Base-by-base conservation (phyloP, 2,797 vertebrate species). In the Microctenopoma stevenorrisi region DNA sequence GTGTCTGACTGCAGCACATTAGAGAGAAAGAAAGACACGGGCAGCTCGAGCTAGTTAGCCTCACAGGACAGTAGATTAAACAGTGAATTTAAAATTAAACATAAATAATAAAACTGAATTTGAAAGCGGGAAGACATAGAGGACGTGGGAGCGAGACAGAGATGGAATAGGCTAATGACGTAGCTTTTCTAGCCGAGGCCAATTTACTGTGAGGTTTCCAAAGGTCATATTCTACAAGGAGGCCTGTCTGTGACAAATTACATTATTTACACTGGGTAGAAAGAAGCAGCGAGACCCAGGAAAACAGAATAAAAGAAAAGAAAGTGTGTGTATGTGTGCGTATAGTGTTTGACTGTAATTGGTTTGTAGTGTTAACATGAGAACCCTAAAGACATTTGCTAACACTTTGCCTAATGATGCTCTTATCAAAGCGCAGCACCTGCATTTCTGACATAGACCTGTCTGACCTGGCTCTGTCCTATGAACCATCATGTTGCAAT, bases 181-280 rank as follows among this genome's bases (percentile, higher is more conserved):
- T 89, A 91, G 86, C 87, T 86, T 74, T 86, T 83, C 84, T 81
- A 84, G 87, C 85, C 38, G 54, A 42, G 79, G 88, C 87, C 91
- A 92, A 93, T 94, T 93, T 93, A 92, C 87, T 90, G 89, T 82
- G 86, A 87, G 86, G 84, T 87, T 92, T 87, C 42, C 53, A 94
- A 91, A 94, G 93, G 93, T 93, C 92, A 92, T 82, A 81, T 90
- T 75, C 79, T 90, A 90, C 87, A 91, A n/a, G 83, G 86, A 92
- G 86, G 83, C 81, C 88, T 82, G 81, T 91, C 88, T 89, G 86
- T 92, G 90, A 93, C 91, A 94, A 93, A 94, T 92, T 86, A 90
- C 88, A 91, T 93, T 93, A 93, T 93, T 92, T 90, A 90, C 88
- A 86, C 35, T 18, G 61, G 66, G 50, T 59, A 72, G 86, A 63